Base-by-base conservation (phyloP, 2,888 invertebrate genomes). In the Dusona sp. region DNA sequence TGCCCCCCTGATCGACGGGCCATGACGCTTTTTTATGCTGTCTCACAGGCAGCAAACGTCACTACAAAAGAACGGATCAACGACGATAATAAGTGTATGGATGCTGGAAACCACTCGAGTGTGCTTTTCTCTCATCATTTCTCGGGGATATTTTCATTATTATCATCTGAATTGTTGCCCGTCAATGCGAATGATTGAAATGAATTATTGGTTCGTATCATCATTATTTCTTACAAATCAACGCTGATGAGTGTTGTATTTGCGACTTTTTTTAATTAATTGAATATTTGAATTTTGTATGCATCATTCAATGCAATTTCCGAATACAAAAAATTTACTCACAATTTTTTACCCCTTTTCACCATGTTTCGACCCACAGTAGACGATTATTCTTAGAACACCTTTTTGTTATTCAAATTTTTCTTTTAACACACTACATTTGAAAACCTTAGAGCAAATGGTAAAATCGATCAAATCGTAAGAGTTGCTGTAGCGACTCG, bases 21-120 rank as follows among this genome's bases (percentile, higher is more conserved):
- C 89, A 88, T 89, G 87, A 88, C 89, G 87, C 83, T 88, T 88
- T 75, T 89, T 89, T 88, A 85, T 88, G 88, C 88, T 87, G 88
- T 89, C 88, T 88, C 89, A 89, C 87, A 84, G 80, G 25, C 61
- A 25, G 29, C 80, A 81, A 86, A 83, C 80, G 80, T 80, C 74
- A 19, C 61, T 75, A 84, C 87, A 84, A 87, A 82, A 68, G 79
- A 79, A 84, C 83, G 77, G 74, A 79, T 82, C 80, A 83, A 48
- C 79, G 61, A 87, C 79, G 82, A 87, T 84, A 87, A 84, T 86
- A 82, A 86, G 84, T 65, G 74, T 74, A 48, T 22, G 65, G 29
- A 84, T 48, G 81, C 78, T 79, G 54, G 64, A 84, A 86, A 48
- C 42, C 70, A 70, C 79, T 84, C 74, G 68, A 86, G 45, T 84